phyloP scores from a whole-genome alignment of 2,113 vertebrate genomes.

The Anguilla japonica region DNA sequence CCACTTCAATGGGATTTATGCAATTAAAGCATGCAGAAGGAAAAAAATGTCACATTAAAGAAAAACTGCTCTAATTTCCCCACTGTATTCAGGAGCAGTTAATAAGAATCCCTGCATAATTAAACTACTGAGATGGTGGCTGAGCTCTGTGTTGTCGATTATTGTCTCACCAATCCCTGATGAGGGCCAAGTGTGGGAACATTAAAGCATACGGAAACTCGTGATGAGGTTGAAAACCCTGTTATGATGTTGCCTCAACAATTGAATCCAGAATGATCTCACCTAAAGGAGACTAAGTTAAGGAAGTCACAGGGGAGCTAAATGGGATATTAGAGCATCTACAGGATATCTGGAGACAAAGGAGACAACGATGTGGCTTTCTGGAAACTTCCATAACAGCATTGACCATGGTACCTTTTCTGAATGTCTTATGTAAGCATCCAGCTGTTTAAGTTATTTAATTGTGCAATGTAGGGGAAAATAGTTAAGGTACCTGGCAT shows the following conservation, averaged over 20 bases:
- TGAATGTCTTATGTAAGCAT: background rate
- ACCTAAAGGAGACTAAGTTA: background rate
- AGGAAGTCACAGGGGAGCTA: background rate
- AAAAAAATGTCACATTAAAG: background rate
- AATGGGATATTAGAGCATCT: background rate
- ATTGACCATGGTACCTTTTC: background rate
- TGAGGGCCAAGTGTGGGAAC: background rate
- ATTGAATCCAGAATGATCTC: background rate
- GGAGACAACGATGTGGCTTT: background rate
- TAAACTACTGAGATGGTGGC: background rate
- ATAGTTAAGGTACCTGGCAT: background rate
- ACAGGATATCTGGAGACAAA: background rate
- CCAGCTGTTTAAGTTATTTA: background rate
- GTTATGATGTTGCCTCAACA: background rate
- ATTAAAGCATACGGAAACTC: background rate
- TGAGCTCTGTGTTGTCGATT: background rate
- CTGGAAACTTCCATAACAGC: background rate
- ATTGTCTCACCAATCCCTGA: background rate
- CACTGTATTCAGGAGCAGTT: background rate
- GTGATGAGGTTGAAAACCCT: background rate
- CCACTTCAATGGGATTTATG: background rate
- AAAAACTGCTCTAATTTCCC: conserved; percentile 1
- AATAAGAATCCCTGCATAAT: background rate
- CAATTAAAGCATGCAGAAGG: background rate
- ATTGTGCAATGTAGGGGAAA: background rate